These are phyloP conservation scores for Gyps fulvus DNA, from an alignment of 2,113 vertebrate species.

Conservation along the genomic window DNA sequence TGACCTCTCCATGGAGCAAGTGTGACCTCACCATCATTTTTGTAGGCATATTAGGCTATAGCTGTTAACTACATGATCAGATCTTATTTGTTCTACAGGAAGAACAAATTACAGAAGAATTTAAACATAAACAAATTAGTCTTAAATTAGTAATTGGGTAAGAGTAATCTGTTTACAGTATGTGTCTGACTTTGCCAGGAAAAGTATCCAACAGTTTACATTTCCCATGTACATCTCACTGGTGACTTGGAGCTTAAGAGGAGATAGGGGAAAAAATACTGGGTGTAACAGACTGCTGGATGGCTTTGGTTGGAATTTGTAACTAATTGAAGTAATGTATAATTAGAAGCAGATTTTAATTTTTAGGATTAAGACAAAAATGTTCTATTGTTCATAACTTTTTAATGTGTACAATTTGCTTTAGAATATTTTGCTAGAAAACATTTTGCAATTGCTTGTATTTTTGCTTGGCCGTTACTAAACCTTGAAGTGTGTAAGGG, in stretches of 20 bases:
- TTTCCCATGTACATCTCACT: background rate
- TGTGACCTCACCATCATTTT: background rate
- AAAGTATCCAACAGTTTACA: background rate
- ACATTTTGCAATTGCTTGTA: background rate
- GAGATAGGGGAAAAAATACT: background rate
- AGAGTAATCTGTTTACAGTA: background rate
- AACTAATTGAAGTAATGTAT: background rate
- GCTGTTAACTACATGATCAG: background rate
- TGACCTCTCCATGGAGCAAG: background rate
- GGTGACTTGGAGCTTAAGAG: background rate
- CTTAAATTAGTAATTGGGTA: constrained; percentile 24
- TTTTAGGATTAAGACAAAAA: background rate
- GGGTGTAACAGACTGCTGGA: background rate
- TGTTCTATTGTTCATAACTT: background rate
- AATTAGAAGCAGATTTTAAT: background rate
- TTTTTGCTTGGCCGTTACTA: background rate
- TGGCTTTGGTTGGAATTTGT: background rate
- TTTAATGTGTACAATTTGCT: background rate
- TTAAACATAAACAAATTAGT: background rate
- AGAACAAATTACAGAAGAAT: background rate
- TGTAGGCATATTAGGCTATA: background rate
- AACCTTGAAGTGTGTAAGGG: background rate
- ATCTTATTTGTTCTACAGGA: background rate
- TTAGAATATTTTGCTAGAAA: background rate
- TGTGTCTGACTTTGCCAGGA: background rate